These are phyloP conservation scores for Epinotia demarniana DNA, from an alignment of 2,888 invertebrate species.

Conservation along the genomic window DNA sequence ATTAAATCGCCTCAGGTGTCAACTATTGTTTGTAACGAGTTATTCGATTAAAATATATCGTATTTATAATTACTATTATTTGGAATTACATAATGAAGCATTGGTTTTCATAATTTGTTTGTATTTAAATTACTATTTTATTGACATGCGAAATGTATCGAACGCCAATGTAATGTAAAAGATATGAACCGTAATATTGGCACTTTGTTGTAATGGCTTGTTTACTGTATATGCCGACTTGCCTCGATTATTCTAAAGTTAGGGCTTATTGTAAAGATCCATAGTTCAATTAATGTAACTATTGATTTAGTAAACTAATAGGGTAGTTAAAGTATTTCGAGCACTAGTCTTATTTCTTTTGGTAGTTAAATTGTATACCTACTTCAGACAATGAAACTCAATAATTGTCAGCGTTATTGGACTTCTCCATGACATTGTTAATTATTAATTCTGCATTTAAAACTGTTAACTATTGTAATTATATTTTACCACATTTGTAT, in stretches of 20 bases:
- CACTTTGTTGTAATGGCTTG: conserved; percentile 53
- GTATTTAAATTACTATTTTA: conserved; percentile 57
- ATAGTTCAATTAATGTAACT: conserved; percentile 62
- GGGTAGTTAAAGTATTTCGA: conserved; percentile 57
- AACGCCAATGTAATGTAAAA: conserved; percentile 70
- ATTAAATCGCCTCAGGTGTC: conserved; percentile 76
- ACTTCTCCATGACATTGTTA: conserved; percentile 80
- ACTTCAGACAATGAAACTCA: conserved; percentile 56
- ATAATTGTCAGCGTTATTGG: conserved; percentile 61
- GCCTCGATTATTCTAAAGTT: conserved; percentile 69
- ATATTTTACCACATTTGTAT: conserved; percentile 82
- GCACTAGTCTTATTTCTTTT: conserved; percentile 58
- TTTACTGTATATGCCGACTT: conserved; percentile 71
- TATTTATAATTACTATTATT: conserved; percentile 50
- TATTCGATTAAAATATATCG: conserved; percentile 50
- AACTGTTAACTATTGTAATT: conserved; percentile 81
- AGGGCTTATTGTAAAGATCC: conserved; percentile 69
- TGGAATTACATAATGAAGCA: conserved; percentile 61
- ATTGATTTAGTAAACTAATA: conserved; percentile 66
- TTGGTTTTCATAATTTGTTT: conserved; percentile 63
- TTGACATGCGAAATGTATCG: conserved; percentile 59
- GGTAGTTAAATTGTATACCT: conserved; percentile 52
- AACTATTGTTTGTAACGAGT: conserved; percentile 63
- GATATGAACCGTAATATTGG: conserved; percentile 36
- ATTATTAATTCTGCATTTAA: conserved; percentile 79